Conservation (phyloP, 2,888 invertebrate genomes). For the Eupithecia insigniata region DNA sequence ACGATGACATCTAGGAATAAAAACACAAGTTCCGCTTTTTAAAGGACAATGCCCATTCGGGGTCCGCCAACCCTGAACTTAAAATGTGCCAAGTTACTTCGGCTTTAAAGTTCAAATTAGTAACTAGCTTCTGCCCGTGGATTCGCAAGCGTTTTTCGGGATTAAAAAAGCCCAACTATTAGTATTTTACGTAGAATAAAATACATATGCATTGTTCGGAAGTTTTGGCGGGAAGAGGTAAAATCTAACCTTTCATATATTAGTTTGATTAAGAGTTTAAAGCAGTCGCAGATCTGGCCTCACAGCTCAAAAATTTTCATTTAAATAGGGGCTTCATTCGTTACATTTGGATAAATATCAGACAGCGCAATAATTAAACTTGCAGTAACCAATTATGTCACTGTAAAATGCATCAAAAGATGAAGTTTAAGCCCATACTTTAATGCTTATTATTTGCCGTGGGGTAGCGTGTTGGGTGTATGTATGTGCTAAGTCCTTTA, state of each 20-base stretch:
- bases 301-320: too few species aligned
- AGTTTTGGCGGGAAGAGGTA: not conserved
- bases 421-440: too few species aligned
- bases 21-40: not conserved
- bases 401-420: too few species aligned
- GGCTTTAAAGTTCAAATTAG: not conserved
- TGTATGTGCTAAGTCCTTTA: not conserved
- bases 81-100: not conserved
- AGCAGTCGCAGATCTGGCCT: not conserved
- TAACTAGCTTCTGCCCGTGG: not conserved
- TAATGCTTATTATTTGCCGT: too few species aligned
- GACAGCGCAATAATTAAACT: not conserved
- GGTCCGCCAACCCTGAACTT: not conserved
- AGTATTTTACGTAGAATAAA: too few species aligned
- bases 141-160: not conserved
- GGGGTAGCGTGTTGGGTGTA: not conserved
- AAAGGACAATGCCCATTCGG: slow-evolving; percentile 2
- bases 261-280: not conserved
- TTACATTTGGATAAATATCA: not conserved
- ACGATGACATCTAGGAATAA: not conserved
- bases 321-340: too few species aligned
- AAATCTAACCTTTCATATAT: not conserved
- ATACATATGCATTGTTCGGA: not conserved
- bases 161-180: not conserved
- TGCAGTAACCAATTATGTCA: too few species aligned